Evolutionary conservation across 1,140 invertebrate genomes (phyloP).

Genomic region (Teleopsis dalmanni): DNA sequence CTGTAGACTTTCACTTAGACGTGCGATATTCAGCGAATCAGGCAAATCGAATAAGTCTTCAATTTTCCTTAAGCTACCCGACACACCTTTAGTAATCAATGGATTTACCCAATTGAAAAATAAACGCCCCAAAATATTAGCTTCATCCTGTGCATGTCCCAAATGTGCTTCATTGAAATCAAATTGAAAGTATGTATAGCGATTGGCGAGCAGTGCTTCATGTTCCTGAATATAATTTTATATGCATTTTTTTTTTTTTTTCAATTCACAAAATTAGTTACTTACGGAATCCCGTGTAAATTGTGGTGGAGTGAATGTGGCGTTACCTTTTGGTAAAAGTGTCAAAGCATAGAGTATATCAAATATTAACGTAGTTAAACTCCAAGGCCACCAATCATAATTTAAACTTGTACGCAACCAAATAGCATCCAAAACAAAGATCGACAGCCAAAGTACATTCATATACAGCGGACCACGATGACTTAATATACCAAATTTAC

Average conservation of each 20-base stretch:
- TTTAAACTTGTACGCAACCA: conserved; percentile 48
- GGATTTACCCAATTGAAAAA: conserved; percentile 83
- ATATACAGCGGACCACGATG: conserved; percentile 63
- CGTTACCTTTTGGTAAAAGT: conserved; percentile 50
- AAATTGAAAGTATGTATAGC: conserved; percentile 41
- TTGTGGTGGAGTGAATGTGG: conserved; percentile 12
- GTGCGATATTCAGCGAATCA: conserved; percentile 29
- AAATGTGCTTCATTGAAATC: conserved; percentile 54
- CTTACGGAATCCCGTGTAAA: conserved; percentile 1
- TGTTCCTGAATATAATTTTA: conserved; percentile 46
- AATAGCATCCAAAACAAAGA: conserved; percentile 55
- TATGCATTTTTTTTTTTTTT: not conserved
- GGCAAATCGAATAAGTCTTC: conserved; percentile 86
- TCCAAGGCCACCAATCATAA: conserved; percentile 45
- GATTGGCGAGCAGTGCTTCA: conserved; percentile 50
- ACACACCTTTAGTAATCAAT: conserved; percentile 73
- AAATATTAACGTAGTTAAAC: conserved; percentile 47
- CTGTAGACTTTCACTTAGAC: conserved; percentile 30
- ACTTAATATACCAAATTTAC: conserved; percentile 55
- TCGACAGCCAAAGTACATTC: conserved; percentile 56
- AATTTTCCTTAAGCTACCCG: conserved; percentile 60
- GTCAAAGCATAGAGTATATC: conserved; percentile 56
- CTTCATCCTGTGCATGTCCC: conserved; percentile 72
- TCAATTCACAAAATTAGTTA: not conserved
- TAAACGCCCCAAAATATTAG: conserved; percentile 62